Base-by-base conservation (phyloP, 2,797 vertebrate genomes). In the Acanthurus lineatus region DNA sequence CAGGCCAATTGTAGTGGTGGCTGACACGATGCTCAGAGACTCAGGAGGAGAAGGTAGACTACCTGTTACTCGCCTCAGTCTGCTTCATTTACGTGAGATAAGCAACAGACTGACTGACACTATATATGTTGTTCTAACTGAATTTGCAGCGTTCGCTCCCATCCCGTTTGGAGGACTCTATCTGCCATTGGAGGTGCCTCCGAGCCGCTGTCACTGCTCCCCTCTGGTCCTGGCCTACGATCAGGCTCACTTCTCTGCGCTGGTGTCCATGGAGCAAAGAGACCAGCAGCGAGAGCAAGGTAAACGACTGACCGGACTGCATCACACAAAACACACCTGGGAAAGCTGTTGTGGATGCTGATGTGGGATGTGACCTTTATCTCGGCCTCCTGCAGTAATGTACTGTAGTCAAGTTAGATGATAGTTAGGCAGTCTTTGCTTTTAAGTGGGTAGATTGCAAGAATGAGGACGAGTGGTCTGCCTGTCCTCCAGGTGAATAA, bases 201-300 rank as follows among this genome's bases (percentile, higher is more conserved):
- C 98, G 0, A 99, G 97, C 89, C 96, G 97, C 88, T 99, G 98
- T 76, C 98, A 99, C 90, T 99, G 98, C 94, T 99, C 98, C 25
- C 98, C 98, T 42, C 94, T 99, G 89, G 98, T 99, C 75, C 93
- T 99, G 61, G 98, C 98, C 86, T 99, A 99, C 0, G 98, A 99
- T 88, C 98, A 99, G 95, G 98, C 98, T 25, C 98, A 99, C 91
- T 99, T 99, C 94, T 99, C 98, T 0, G 98, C 98, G 22, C 96
- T 99, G 17, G 98, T 99, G 92, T 99, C 98, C 77, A 99, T 99
- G 98, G 98, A 99, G 92, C 98, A 99, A 92, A 97, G 97, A 91
- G 98, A 99, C 91, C 98, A 99, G 86, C 97, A 99, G 77, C 94
- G 97, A 88, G 98, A 99, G 86, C 98, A 99, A 98, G 97, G 98